Percentiles rank a stretch among this genome's conserved stretches.
Evolutionary conservation across 2,113 vertebrate species (phyloP).

Genomic region (Uria lomvia): DNA sequence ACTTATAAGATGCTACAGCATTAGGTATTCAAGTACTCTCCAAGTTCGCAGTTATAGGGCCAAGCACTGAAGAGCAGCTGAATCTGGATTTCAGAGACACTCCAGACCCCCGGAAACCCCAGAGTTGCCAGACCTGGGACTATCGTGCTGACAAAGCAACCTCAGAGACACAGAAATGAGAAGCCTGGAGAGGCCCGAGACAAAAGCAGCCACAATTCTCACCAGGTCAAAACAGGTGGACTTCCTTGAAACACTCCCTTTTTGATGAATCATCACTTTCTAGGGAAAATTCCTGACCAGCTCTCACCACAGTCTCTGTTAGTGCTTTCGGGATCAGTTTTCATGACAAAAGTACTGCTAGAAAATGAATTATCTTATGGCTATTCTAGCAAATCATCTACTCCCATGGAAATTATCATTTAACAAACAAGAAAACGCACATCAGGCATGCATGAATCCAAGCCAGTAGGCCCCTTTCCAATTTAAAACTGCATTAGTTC

Average conservation of each 20-base stretch:
- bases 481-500: not conserved
- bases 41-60: not conserved
- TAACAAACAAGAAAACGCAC: not conserved
- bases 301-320: not conserved
- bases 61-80: not conserved
- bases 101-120: not conserved
- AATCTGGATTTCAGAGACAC: not conserved
- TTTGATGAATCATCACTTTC: not conserved
- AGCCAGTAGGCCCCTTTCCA: not conserved
- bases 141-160: not conserved
- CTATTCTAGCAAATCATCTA: not conserved
- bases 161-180: not conserved
- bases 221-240: not conserved
- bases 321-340: not conserved
- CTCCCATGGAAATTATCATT: not conserved
- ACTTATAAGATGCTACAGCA: not conserved
- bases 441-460: not conserved
- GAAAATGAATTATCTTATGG: not conserved
- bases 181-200: fast-evolving
- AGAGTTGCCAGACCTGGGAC: not conserved
- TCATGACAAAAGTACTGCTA: not conserved
- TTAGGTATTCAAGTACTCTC: not conserved
- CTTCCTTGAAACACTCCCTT: not conserved
- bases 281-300: not conserved
- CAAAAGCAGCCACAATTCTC: not conserved